These are phyloP conservation scores for Xyrichtys novacula DNA, from an alignment of 2,797 vertebrate species.

Conservation along the genomic window DNA sequence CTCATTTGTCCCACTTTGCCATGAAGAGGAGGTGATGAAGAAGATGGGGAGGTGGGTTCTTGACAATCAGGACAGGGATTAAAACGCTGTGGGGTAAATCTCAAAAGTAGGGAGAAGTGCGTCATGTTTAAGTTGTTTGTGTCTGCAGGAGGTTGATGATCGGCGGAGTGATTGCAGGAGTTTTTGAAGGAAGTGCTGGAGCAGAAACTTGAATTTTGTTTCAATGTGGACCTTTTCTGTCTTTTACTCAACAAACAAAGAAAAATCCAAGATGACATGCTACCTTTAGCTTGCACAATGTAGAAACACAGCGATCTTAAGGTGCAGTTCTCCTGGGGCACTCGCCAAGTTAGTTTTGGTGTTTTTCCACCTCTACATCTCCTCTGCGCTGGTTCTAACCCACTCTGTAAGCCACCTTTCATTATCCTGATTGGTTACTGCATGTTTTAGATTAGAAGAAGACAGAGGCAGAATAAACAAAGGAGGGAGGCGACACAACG, in stretches of 20 bases:
- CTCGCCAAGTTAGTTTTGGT: too few relatives aligned
- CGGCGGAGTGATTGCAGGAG: neutral
- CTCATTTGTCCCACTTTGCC: neutral
- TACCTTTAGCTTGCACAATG: too few relatives aligned
- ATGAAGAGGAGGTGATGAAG: neutral
- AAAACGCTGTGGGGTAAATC: neutral
- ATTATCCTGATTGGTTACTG: too few relatives aligned
- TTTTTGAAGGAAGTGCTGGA: neutral
- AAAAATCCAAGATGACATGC: too few relatives aligned
- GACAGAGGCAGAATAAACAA: neutral
- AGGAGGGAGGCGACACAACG: neutral
- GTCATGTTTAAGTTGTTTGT: neutral
- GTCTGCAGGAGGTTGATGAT: constrained; percentile 26
- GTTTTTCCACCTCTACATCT: too few relatives aligned
- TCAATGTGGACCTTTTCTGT: too few relatives aligned
- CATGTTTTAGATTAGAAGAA: too few relatives aligned
- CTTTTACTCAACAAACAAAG: too few relatives aligned
- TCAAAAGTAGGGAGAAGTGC: neutral
- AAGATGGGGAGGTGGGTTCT: neutral
- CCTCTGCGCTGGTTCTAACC: too few relatives aligned
- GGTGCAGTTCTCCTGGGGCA: too few relatives aligned
- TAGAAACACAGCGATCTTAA: too few relatives aligned
- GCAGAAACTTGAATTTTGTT: neutral
- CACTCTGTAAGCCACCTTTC: too few relatives aligned
- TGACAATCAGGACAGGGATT: constrained; percentile 6